Base-by-base conservation (phyloP, 1,140 invertebrate genomes). In the Whitmania pigra region DNA sequence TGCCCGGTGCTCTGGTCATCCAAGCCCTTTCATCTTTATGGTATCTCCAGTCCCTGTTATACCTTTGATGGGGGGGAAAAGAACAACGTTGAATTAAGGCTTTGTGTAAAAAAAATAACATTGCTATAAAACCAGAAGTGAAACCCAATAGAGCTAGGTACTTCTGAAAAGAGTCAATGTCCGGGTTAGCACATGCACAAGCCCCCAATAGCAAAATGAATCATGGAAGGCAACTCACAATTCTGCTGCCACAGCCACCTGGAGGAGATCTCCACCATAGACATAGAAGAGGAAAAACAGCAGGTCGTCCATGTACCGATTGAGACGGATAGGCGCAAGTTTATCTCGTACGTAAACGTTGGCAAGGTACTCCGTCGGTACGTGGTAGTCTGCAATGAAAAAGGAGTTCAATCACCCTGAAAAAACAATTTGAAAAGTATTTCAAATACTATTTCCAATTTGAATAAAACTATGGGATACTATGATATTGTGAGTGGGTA, bases 251-350 rank as follows among this genome's bases (percentile, higher is more conserved):
- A 94, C 94, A 76, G 91, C 91, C 75, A 98, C 84, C 87, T 99
- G 96, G 83, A 99, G 87, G 75, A 94, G 88, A 86, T 99, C 96
- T 77, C 94, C 93, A 78, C 94, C 91, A 85, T 94, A 97, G 84
- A 94, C 97, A 84, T 99, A 99, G 86, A 98, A 99, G 83, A 99
- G 88, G 85, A 94, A 99, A 87, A 99, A 99, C 76, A 99, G 86
- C 78, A 98, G 86, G 86, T 99, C 96, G 84, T 99, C 96, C 82
- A 95, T 94, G 85, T 98, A 96, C 84, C 94, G 88, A 84, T 89
- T 93, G 79, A 98, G 85, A 85, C 95, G 93, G 79, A 98, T 87
- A 77, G 91, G 90, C 73, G 94, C 92, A 80, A 99, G 85, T 85
- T 83, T 82, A 20, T 82, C 80, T 72, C 80, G 73, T 74, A 87